These are phyloP conservation scores for Melangyna quadrimaculata DNA, from an alignment of 2,888 invertebrate genomes.

Conservation along the genomic window DNA sequence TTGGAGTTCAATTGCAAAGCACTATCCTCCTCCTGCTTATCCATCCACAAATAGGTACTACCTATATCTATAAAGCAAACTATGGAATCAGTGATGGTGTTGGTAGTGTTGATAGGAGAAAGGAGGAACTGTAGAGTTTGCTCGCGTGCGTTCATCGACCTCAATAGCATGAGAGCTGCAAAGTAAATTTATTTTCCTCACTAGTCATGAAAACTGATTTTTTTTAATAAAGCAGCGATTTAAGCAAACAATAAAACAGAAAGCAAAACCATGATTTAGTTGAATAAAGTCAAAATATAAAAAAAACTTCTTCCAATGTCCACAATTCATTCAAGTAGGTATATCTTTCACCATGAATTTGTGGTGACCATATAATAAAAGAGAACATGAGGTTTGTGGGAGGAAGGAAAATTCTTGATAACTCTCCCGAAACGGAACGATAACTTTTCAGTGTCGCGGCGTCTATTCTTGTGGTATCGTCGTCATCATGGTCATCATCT, in stretches of 20 bases:
- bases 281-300: background rate
- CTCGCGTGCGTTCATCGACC: slow-evolving; percentile 27
- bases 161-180: background rate
- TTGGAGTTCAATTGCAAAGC: slow-evolving; percentile 66
- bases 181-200: background rate
- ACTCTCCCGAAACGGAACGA: slow-evolving; percentile 4
- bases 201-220: slow-evolving; percentile 8
- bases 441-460: background rate
- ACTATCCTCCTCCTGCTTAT: slow-evolving; percentile 11
- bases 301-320: slow-evolving; percentile 3
- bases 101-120: background rate
- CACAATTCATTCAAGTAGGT: background rate
- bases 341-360: background rate
- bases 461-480: no score
- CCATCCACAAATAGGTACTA: background rate
- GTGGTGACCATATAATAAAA: background rate
- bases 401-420: background rate
- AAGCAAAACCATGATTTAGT: background rate
- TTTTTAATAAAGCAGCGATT: background rate
- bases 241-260: background rate
- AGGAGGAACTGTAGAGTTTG: background rate
- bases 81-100: background rate
- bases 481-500: background rate
- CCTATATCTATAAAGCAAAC: slow-evolving; percentile 1
- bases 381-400: background rate